A percentile compares a stretch with the other conserved stretches of the same genome.
phyloP scores from a whole-genome alignment of 2,113 vertebrate species.

The Oreotragus oreotragus region DNA sequence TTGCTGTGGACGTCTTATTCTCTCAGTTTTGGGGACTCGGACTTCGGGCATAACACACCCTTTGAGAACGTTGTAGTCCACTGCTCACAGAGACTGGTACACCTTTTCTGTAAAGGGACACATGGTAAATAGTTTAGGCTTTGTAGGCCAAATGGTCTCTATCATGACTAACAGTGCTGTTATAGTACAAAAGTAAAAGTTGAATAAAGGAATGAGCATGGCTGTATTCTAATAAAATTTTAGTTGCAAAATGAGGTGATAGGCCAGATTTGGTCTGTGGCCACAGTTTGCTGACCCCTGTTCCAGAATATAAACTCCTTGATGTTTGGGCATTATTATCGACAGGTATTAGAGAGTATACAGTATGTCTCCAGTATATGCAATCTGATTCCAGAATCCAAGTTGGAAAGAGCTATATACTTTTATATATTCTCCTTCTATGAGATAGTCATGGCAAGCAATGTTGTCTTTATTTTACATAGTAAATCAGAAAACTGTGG shows the following conservation, averaged over 20 bases:
- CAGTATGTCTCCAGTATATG: background rate
- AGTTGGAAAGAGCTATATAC: background rate
- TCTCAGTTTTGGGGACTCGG: too few species aligned
- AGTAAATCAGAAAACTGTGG: background rate
- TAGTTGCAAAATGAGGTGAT: background rate
- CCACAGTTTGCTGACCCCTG: background rate
- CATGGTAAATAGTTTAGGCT: background rate
- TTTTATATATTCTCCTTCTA: background rate
- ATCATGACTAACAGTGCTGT: background rate
- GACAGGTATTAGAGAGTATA: background rate
- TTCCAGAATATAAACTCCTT: background rate
- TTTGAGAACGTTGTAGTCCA: background rate
- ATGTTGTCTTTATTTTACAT: background rate
- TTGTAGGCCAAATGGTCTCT: background rate
- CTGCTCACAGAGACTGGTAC: background rate
- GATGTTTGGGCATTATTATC: background rate
- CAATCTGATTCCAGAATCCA: background rate
- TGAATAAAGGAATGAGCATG: background rate
- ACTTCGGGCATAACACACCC: too few species aligned
- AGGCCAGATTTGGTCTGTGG: background rate
- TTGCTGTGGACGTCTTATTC: too few species aligned
- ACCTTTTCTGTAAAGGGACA: background rate
- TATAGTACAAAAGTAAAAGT: background rate
- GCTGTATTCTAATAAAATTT: background rate
- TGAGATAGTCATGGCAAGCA: background rate